A percentile compares a stretch with the other conserved stretches of the same genome.
phyloP scores from a whole-genome alignment of 1,140 invertebrate genomes.

The Brachionus plicatilis region DNA sequence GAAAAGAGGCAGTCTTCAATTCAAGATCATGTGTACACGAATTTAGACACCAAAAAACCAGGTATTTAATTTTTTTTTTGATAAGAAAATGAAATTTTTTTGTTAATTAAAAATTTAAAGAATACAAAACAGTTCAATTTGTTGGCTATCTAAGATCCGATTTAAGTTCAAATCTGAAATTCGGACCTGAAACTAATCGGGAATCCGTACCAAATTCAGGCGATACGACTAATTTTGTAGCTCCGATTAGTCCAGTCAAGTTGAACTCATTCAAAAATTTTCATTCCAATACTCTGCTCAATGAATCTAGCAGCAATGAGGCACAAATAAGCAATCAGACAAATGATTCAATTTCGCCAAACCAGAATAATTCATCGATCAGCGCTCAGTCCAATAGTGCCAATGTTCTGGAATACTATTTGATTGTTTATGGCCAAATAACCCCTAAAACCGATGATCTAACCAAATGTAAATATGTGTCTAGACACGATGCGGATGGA shows the following conservation, averaged over 20 bases:
- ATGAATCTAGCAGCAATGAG: neutral
- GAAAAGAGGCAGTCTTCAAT: neutral
- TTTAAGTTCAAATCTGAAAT: conserved; percentile 36
- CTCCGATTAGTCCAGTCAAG: neutral
- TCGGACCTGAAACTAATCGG: neutral
- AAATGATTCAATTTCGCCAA: neutral
- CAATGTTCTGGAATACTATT: conserved; percentile 21
- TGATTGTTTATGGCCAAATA: conserved; percentile 33
- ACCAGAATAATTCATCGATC: neutral
- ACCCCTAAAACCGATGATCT: neutral
- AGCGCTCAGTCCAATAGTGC: neutral
- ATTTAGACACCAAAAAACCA: neutral
- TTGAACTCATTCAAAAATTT: neutral
- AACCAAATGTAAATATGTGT: neutral
- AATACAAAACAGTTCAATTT: conserved; percentile 31
- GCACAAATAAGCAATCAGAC: neutral
- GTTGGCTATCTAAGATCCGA: conserved; percentile 31
- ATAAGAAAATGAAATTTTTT: neutral
- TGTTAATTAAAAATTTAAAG: neutral
- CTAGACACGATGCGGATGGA: neutral
- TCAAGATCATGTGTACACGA: conserved; percentile 4
- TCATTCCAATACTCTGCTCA: conserved; percentile 19
- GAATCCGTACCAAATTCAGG: neutral
- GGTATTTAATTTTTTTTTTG: neutral
- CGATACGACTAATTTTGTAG: neutral